Evolutionary conservation across 1,140 invertebrate genomes (phyloP), one percentile per base, ranked within the genome.

Genomic region (Ctenoplectra terminalis): DNA sequence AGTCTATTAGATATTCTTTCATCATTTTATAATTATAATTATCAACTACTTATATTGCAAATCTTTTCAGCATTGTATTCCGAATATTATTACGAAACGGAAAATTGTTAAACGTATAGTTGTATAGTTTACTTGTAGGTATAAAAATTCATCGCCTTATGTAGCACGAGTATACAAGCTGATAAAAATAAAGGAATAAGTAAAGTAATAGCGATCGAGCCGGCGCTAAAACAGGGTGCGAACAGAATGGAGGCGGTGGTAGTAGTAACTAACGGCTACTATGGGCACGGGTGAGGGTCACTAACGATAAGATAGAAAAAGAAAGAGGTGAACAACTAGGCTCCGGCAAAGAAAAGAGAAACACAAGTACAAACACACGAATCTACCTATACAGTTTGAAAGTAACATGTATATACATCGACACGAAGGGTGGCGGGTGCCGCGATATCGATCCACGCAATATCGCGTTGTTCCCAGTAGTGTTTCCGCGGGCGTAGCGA

Each of bases 391-490:
- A 50, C n/a, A 69, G 69, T 20, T 26, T 26, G 43, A 40, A 15
- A 63, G 34, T 37, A 37, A 23, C 8, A 40, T 56, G 66, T 66
- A 75, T 89, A 78, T 87, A 85, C 61, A 63, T 82, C 60, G 72
- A 58, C 74, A 78, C 70, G 70, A 86, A 83, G 86, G 75, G 67
- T 84, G 88, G 89, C 86, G 90, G 87, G 86, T 90, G 89, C 90
- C 84, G 75, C 82, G 89, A 90, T 91, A 92, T 92, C 90, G 91
- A 92, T 91, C 90, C 75, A 90, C 87, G 91, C 86, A 90, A 91
- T 91, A 91, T 90, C 87, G 80, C 83, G 82, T 67, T 80, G 83
- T 85, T 83, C 77, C 81, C 86, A 84, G 84, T 88, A 85, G 77
- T 15, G 69, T 72, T 87, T 87, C 70, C 83, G 52, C 76, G 58